phyloP scores from a whole-genome alignment of 64 coral and sea anemone genomes.

The Porites australiensis region DNA sequence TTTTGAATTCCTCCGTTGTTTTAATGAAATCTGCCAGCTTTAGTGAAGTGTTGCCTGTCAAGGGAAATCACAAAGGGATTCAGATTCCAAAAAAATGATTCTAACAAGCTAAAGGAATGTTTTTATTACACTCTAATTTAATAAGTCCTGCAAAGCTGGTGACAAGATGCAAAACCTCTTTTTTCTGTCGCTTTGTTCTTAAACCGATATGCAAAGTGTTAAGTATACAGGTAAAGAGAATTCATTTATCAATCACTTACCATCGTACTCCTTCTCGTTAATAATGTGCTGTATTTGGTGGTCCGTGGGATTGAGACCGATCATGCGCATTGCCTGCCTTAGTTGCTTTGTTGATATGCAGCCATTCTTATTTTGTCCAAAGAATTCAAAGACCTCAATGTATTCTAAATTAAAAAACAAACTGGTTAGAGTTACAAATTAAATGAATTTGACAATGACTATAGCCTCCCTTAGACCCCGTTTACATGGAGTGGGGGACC shows the following conservation, averaged over 20 bases:
- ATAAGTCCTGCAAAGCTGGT: no score
- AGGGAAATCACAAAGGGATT: not conserved
- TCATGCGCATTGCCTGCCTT: constrained; percentile 8
- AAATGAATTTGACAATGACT: no score
- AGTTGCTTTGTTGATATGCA: constrained; percentile 36
- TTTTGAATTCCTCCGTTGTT: constrained; percentile 40
- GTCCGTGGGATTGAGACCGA: constrained; percentile 33
- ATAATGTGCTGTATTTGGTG: constrained; percentile 12
- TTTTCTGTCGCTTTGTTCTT: no score
- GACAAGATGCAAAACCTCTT: no score
- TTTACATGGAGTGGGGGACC: no score
- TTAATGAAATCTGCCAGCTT: constrained; percentile 15
- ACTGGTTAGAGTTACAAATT: no score
- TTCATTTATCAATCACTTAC: not conserved
- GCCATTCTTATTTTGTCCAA: constrained; percentile 16
- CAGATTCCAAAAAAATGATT: not conserved
- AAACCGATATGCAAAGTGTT: no score
- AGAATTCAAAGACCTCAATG: constrained; percentile 23
- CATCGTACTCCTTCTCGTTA: constrained; percentile 31
- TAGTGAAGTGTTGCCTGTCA: not conserved
- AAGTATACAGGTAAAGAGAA: no score
- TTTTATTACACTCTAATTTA: no score
- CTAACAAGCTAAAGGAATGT: not conserved
- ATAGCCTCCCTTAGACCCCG: no score
- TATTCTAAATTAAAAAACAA: not conserved